Evolutionary conservation across 2,113 vertebrate species (phyloP), one percentile per base, ranked within the genome.

Genomic region (Phyllopteryx taeniolatus): DNA sequence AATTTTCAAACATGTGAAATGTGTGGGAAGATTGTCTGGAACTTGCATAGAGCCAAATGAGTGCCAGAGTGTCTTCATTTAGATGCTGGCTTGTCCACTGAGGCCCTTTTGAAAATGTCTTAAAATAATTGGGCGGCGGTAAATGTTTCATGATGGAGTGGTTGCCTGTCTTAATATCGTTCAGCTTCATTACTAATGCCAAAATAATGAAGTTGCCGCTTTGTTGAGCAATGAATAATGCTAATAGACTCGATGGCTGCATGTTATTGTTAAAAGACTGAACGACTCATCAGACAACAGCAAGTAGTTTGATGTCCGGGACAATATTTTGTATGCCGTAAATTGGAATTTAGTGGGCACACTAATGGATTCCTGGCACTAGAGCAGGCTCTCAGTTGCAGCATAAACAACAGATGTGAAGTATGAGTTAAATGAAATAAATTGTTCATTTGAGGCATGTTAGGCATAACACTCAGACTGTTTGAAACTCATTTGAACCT

Each of bases 41-140:
- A 78, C 89, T 84, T 31, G 56, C 56, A 4, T 13, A 1, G 22
- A 27, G 56, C 22, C 14, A 59, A 19, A 61, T 17, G 8, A 61
- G 14, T 61, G 22, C 22, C 56, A 14, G 56, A 3, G n/a, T 59
- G 59, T 68, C 67, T 81, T 82, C 60, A 77, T 88, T 83, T 79
- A 43, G 39, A 76, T 80, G 81, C 79, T 83, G 87, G 82, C 82
- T 82, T 31, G 11, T 83, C 66, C 43, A 67, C 77, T 71, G 79
- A 84, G 83, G 76, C 85, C 76, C 73, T 82, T 87, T 83, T 80
- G 62, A 79, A 83, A 85, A 83, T 67, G 67, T 70, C 70, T 70
- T 85, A 60, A 85, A 85, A 87, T 90, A 88, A 89, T 89, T 86
- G 81, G 80, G 76, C 9, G 4, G 64, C 71, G 73, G 70, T 90